Conservation (phyloP, 2,888 invertebrate species). For the Aphodius sticticus region DNA sequence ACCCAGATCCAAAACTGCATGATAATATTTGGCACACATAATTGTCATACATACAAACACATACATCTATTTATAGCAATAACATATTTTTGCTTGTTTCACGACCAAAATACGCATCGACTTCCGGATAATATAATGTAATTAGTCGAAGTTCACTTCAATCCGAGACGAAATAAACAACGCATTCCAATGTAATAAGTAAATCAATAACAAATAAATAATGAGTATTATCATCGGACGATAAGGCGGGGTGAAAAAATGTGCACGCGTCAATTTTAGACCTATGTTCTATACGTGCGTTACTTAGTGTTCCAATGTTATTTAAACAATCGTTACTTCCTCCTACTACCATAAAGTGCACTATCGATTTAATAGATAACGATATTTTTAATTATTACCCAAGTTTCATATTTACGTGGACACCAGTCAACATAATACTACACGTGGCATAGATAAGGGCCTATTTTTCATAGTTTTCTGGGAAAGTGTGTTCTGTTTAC, state of each 20-base stretch:
- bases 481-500: background rate
- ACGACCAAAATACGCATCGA: background rate
- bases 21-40: background rate
- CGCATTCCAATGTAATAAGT: background rate
- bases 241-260: conserved; percentile 13
- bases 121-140: background rate
- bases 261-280: conserved; percentile 12
- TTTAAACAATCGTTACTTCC: conserved; percentile 24
- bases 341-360: background rate
- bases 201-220: background rate
- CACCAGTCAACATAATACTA: conserved; percentile 9
- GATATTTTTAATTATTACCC: conserved; percentile 9
- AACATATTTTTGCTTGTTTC: background rate
- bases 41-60: background rate
- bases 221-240: background rate
- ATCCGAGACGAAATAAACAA: background rate
- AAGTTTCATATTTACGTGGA: background rate
- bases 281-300: conserved; percentile 7
- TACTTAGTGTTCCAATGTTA: background rate
- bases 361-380: conserved; percentile 19
- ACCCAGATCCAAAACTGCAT: background rate
- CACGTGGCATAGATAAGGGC: conserved; percentile 21
- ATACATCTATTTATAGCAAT: background rate
- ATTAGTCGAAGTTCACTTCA: background rate
- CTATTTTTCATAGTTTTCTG: conserved; percentile 14